Evolutionary conservation across 2,797 vertebrate species (phyloP).

Genomic region (Anas bahamensis): DNA sequence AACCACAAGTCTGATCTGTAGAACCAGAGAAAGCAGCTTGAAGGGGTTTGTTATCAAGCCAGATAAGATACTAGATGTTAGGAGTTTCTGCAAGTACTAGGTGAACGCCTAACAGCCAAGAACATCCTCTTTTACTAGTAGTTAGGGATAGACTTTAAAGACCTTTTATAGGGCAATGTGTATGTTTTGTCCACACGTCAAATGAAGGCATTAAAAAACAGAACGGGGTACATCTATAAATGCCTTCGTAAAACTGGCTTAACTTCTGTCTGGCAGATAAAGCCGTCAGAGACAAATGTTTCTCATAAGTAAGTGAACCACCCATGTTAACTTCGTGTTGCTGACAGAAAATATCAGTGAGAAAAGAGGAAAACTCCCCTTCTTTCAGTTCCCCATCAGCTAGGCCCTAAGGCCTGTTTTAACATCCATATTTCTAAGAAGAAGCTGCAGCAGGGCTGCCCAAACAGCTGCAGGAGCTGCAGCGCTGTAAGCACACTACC

Average conservation of each 20-base stretch:
- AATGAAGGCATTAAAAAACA: not conserved
- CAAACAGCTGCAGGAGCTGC: not conserved
- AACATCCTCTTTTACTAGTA: not conserved
- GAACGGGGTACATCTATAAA: fast-evolving
- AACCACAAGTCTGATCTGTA: conserved; percentile 94
- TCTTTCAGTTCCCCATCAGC: not conserved
- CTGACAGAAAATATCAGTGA: not conserved
- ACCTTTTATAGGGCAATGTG: not conserved
- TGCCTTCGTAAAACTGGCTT: not conserved
- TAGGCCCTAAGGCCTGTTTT: not conserved
- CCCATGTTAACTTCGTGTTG: not conserved
- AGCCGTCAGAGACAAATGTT: not conserved
- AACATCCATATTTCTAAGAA: not conserved
- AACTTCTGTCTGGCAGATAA: not conserved
- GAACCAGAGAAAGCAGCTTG: conserved; percentile 25
- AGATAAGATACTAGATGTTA: not conserved
- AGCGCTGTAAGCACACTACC: not conserved
- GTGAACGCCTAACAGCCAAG: not conserved
- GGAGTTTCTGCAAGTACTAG: not conserved
- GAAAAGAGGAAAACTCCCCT: not conserved
- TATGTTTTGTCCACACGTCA: not conserved
- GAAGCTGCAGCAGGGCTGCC: not conserved
- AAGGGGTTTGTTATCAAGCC: not conserved
- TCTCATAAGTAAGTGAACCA: not conserved
- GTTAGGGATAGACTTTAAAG: not conserved